Evolutionary conservation across 2,888 invertebrate species (phyloP), one percentile per base, ranked within the genome.

Genomic region (Polydrusus tereticollis): DNA sequence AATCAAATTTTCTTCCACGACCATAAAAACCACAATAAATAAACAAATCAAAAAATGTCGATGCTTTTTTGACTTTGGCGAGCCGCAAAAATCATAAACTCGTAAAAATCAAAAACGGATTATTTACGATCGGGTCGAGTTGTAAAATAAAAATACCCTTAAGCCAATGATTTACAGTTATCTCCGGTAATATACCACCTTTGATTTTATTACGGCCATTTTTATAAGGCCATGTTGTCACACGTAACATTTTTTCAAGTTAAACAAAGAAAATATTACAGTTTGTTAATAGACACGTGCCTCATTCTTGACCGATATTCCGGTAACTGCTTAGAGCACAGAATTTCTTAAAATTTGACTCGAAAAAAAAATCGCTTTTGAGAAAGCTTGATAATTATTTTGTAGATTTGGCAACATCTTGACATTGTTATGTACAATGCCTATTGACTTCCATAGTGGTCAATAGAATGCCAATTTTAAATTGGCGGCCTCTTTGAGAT

Each of bases 401-500:
- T 47, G 6, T 52, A 65, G 64, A 55, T 63, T 33, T 58, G 64
- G 69, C 69, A 69, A 52, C 60, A 21, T 43, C 16, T 5, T 14
- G 36, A 10, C 23, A 57, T 60, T 52, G n/a, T 47, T 68, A 68
- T 60, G 45, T 60, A 68, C 50, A 60, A 60, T 45, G 52, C 36
- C 68, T 36, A 62, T 63, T 50, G 52, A 65, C 43, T 63, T 59
- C 65, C 47, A 52, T 65, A 60, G 52, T 52, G 70, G 65, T 59
- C 78, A 77, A 79, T 77, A 77, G 77, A 78, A 80, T 80, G 80
- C 79, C 77, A 80, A 80, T 80, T 77, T 76, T 69, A 72, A 74
- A 79, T 78, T 75, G 80, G 80, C 81, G 81, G 81, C 78, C 69
- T 75, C 77, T 81, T 80, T 81, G 78, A 55, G 50, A 47, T 38